phyloP scores from a whole-genome alignment of 2,113 vertebrate species.

The Erythrocercus mccallii region DNA sequence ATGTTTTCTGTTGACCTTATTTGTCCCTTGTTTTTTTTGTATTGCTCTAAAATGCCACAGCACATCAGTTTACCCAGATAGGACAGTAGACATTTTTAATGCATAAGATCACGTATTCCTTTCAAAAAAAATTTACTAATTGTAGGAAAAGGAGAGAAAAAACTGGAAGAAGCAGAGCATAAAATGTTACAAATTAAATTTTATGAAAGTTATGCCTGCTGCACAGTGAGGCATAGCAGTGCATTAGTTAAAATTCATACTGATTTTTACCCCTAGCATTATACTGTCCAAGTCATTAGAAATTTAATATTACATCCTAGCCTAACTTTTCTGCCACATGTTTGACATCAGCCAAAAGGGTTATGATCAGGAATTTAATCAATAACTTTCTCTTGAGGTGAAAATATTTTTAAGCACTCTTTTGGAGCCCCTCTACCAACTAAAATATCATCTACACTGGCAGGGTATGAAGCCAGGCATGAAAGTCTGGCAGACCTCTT shows the following conservation, averaged over 20 bases:
- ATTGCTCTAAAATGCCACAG: not conserved
- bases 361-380: not conserved
- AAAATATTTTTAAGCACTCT: not conserved
- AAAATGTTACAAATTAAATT: slow-evolving; percentile 19
- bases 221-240: not conserved
- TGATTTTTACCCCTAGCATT: not conserved
- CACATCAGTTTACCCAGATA: not conserved
- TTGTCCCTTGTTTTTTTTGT: not conserved
- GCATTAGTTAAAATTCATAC: not conserved
- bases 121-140: not conserved
- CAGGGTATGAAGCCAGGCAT: rapidly evolving
- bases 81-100: not conserved
- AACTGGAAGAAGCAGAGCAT: slow-evolving; percentile 2
- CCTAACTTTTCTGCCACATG: not conserved
- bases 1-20: not conserved
- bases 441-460: not conserved
- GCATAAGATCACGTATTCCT: not conserved
- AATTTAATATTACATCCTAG: not conserved
- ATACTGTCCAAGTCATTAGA: not conserved
- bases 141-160: not conserved
- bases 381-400: not conserved
- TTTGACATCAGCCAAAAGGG: not conserved
- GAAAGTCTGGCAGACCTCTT: not conserved
- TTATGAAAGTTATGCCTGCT: not conserved
- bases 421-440: not conserved